phyloP scores from a whole-genome alignment of 2,888 invertebrate genomes.

The Zhengitettix transpicula region DNA sequence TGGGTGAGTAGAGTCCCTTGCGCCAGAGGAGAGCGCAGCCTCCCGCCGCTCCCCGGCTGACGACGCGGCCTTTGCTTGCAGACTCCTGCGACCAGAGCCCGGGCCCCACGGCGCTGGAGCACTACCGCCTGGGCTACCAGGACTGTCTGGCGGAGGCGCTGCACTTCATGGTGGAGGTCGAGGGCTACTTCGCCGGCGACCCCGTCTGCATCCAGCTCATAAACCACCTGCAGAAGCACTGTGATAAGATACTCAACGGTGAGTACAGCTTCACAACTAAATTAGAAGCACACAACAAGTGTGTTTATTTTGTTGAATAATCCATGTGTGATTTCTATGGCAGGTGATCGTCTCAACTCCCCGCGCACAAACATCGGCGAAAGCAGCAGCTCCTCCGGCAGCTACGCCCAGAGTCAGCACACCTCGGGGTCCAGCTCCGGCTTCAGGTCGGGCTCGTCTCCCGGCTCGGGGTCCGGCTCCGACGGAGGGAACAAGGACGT shows the following conservation, averaged over 20 bases:
- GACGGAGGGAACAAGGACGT: neutral
- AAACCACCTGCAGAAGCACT: constrained; percentile 69
- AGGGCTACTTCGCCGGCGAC: constrained; percentile 64
- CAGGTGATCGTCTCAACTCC: constrained; percentile 25
- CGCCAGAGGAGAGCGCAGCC: too few species aligned
- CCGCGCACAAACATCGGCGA: constrained; percentile 17
- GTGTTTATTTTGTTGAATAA: too few species aligned
- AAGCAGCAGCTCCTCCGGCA: constrained; percentile 36
- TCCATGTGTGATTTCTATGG: too few species aligned
- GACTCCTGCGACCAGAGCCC: constrained; percentile 2
- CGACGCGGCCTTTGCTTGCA: too few species aligned
- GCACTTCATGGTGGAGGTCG: constrained; percentile 73
- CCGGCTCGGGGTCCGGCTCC: neutral
- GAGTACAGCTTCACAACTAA: constrained; percentile 13
- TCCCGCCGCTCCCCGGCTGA: too few species aligned
- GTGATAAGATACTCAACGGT: constrained; percentile 42
- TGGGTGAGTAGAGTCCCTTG: constrained; percentile 17
- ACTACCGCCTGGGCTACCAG: constrained; percentile 71
- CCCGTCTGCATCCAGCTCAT: constrained; percentile 65
- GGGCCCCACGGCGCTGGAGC: constrained; percentile 22
- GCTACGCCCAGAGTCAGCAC: constrained; percentile 19
- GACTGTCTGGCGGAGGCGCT: constrained; percentile 83
- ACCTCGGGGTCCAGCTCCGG: neutral
- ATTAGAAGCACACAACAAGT: neutral
- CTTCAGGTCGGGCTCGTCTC: neutral